phyloP scores from a whole-genome alignment of 2,113 vertebrate species.

The Dipodomys spectabilis region DNA sequence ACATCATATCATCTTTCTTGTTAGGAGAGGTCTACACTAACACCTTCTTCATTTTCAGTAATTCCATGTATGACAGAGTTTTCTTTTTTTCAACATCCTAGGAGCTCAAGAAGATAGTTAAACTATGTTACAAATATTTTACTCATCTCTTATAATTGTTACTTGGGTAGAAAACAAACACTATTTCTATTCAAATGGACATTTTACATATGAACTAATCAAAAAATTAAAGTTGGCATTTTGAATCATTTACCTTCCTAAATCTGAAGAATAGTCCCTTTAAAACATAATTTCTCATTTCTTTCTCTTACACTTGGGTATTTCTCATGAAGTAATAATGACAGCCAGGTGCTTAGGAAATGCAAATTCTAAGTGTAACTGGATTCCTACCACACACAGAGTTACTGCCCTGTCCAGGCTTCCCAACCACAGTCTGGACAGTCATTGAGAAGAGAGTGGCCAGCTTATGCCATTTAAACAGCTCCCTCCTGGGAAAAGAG shows the following conservation, averaged over 20 bases:
- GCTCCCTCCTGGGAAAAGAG: constrained; percentile 46
- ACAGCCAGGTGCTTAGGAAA: constrained; percentile 33
- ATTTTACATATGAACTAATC: neutral
- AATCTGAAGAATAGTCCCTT: constrained; percentile 6
- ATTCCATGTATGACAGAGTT: neutral
- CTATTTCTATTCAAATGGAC: neutral
- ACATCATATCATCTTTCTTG: neutral
- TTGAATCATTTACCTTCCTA: neutral
- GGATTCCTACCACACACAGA: neutral
- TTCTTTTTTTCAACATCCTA: neutral
- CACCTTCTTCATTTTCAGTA: neutral
- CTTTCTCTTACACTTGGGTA: neutral
- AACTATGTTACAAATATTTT: neutral
- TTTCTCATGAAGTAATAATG: constrained; percentile 12
- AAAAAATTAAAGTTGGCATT: neutral
- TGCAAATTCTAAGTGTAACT: neutral
- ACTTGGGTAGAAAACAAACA: neutral
- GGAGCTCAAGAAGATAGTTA: neutral
- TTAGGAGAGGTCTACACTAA: neutral
- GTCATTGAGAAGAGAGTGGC: constrained; percentile 18
- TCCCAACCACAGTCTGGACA: constrained; percentile 46
- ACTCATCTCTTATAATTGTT: neutral
- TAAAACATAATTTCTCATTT: neutral
- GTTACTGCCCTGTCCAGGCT: constrained; percentile 33
- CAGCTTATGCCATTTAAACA: constrained; percentile 40